Conservation (phyloP, 2,113 vertebrate species). For the Azemiops feae region DNA sequence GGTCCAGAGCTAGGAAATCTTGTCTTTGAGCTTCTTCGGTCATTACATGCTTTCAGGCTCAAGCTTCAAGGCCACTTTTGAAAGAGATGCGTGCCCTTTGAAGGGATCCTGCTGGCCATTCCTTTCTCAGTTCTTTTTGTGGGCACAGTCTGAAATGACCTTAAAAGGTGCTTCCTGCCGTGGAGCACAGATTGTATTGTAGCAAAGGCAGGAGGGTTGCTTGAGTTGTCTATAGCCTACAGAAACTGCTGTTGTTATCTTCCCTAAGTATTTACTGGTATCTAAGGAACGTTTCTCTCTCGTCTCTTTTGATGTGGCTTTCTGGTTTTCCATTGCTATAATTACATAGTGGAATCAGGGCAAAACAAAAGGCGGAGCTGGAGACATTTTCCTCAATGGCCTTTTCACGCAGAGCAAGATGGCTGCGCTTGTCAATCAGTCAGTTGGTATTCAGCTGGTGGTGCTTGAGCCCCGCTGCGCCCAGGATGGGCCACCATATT, state of each 20-base stretch:
- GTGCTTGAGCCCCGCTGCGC: accelerated
- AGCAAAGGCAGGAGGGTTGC: neutral
- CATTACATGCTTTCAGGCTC: neutral
- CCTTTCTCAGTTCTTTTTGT: neutral
- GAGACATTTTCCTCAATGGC: neutral
- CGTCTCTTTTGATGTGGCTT: neutral
- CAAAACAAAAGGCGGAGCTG: neutral
- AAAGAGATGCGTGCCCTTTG: no score
- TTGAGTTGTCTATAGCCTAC: neutral
- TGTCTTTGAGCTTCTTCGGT: neutral
- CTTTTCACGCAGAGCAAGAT: neutral
- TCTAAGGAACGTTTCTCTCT: neutral
- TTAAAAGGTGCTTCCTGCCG: neutral
- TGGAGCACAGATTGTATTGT: neutral
- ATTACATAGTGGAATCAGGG: neutral
- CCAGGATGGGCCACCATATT: neutral
- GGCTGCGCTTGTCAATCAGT: neutral
- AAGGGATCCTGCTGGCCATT: neutral
- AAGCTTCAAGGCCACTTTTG: neutral
- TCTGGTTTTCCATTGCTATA: neutral
- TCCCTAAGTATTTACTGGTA: neutral
- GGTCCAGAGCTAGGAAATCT: neutral
- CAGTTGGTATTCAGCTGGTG: neutral
- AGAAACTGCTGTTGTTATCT: no score
- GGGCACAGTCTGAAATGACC: neutral